Evolutionary conservation across 2,888 invertebrate species (phyloP).

Genomic region (Hipparchia semele): DNA sequence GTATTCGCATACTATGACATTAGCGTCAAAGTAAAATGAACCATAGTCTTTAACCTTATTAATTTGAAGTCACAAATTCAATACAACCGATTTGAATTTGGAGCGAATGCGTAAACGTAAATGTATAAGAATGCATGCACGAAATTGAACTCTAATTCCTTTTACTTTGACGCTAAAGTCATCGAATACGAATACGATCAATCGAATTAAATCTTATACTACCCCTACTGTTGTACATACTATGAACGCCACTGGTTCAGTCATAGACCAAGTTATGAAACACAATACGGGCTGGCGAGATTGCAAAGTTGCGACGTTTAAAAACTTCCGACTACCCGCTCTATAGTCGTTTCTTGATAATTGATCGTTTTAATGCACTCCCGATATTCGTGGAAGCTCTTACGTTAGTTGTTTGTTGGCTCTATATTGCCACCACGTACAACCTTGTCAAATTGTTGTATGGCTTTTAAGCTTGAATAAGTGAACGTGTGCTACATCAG

Average conservation of each 20-base stretch:
- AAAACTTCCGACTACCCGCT: conserved; percentile 52
- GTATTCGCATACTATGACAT: too few species aligned
- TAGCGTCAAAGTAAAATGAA: too few species aligned
- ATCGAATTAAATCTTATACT: too few species aligned
- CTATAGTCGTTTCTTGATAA: conserved; percentile 32
- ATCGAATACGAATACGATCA: too few species aligned
- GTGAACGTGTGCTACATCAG: conserved; percentile 22
- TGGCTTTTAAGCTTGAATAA: conserved; percentile 41
- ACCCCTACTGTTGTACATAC: too few species aligned
- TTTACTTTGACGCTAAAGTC: too few species aligned
- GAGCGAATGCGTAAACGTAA: too few species aligned
- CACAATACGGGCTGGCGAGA: conserved; percentile 30
- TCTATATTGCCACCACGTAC: conserved; percentile 5
- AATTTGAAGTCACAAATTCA: too few species aligned
- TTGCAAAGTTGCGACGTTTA: conserved; percentile 51
- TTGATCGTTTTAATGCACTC: conserved; percentile 35
- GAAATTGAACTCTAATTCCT: too few species aligned
- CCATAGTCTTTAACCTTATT: too few species aligned
- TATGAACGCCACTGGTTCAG: background rate
- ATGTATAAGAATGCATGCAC: too few species aligned
- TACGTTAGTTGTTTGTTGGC: conserved; percentile 34
- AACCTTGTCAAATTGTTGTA: conserved; percentile 39
- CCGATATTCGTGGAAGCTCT: conserved; percentile 22
- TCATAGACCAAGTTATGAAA: conserved; percentile 37
- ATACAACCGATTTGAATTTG: too few species aligned